These are phyloP conservation scores for Dinocampus coccinellae DNA, from an alignment of 2,888 invertebrate genomes.

Conservation along the genomic window DNA sequence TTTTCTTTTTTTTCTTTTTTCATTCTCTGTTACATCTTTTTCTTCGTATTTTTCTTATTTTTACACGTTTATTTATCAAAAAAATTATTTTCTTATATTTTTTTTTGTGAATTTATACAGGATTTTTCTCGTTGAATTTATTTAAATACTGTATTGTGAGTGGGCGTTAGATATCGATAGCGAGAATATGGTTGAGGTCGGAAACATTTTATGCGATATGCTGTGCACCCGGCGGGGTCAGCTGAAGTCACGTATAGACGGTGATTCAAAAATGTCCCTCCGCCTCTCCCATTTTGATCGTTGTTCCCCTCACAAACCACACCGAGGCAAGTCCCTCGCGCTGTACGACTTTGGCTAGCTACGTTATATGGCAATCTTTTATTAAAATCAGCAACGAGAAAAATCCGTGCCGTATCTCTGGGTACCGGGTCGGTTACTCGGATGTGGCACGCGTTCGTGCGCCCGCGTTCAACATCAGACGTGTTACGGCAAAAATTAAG, in stretches of 20 bases:
- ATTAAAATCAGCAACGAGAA: constrained; percentile 70
- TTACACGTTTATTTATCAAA: too few species aligned
- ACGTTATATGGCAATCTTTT: constrained; percentile 55
- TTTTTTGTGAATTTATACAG: neutral
- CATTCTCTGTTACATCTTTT: too few species aligned
- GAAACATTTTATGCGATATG: constrained; percentile 30
- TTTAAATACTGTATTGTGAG: neutral
- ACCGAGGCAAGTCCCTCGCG: constrained; percentile 15
- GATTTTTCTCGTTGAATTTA: neutral
- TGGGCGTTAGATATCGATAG: constrained; percentile 41
- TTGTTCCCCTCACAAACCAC: constrained; percentile 1
- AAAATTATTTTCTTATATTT: too few species aligned
- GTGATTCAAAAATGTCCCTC: constrained; percentile 66
- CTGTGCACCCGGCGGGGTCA: constrained; percentile 44
- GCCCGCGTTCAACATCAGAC: constrained; percentile 55
- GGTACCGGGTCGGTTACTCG: constrained; percentile 42
- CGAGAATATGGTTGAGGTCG: constrained; percentile 32
- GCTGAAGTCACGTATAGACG: constrained; percentile 65
- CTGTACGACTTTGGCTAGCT: constrained; percentile 18
- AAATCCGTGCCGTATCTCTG: constrained; percentile 69
- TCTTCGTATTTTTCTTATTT: too few species aligned
- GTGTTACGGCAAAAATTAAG: constrained; percentile 69
- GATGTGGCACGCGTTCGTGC: constrained; percentile 22
- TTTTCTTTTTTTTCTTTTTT: too few species aligned
- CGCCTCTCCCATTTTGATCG: constrained; percentile 31